These are phyloP conservation scores for Mimas tiliae DNA, from an alignment of 2,888 invertebrate genomes.

Conservation along the genomic window DNA sequence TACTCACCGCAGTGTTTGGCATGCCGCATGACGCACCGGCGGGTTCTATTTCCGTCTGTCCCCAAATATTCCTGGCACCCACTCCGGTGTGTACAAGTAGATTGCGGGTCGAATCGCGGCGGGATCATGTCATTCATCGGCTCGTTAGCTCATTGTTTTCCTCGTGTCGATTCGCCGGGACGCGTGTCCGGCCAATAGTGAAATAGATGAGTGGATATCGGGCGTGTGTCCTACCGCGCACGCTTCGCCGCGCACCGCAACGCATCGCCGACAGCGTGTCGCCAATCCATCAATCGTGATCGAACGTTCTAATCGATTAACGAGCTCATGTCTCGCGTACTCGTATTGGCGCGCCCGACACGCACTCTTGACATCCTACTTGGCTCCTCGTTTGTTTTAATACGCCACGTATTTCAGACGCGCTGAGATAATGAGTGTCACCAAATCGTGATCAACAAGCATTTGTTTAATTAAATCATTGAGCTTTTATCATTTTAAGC, in stretches of 20 bases:
- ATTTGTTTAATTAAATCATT: constrained; percentile 28
- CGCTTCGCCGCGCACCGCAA: constrained; percentile 52
- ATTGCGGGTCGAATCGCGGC: constrained; percentile 61
- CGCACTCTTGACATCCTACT: constrained; percentile 60
- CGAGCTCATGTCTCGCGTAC: constrained; percentile 46
- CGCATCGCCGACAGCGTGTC: constrained; percentile 65
- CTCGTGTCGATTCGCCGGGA: constrained; percentile 73
- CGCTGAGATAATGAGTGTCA: constrained; percentile 16
- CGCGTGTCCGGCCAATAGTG: constrained; percentile 72
- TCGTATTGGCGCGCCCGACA: constrained; percentile 46
- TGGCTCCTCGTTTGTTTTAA: constrained; percentile 52
- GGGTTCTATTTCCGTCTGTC: constrained; percentile 77
- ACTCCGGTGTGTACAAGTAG: constrained; percentile 73
- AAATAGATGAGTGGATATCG: constrained; percentile 60
- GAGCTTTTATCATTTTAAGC: background rate
- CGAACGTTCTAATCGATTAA: constrained; percentile 76
- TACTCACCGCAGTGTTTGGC: constrained; percentile 74
- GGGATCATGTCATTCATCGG: constrained; percentile 80
- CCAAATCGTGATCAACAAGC: constrained; percentile 2
- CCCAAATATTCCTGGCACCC: constrained; percentile 81
- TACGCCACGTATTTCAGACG: constrained; percentile 6
- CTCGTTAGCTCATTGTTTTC: constrained; percentile 79
- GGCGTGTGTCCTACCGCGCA: constrained; percentile 61
- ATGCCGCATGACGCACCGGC: constrained; percentile 65
- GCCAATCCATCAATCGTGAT: constrained; percentile 77